phyloP scores from a whole-genome alignment of 2,888 invertebrate genomes.

The Yponomeuta sedellus region DNA sequence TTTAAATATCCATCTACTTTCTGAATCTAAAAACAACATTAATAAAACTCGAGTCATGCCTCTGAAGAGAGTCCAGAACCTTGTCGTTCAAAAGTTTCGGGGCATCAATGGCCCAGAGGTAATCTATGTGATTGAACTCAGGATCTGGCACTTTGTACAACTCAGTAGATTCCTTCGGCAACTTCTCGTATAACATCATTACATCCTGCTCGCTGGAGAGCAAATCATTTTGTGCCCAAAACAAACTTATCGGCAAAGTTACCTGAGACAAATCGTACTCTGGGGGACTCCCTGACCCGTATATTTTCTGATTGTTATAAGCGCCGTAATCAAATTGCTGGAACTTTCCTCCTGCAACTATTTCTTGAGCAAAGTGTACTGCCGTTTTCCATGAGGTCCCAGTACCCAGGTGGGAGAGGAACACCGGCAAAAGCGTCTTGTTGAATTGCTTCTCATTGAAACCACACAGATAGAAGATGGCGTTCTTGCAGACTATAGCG shows the following conservation, averaged over 20 bases:
- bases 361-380: conserved; percentile 81
- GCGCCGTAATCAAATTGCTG: conserved; percentile 82
- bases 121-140: conserved; percentile 85
- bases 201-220: conserved; percentile 81
- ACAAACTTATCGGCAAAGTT: conserved; percentile 77
- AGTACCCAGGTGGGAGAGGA: conserved; percentile 82
- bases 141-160: conserved; percentile 74
- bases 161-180: conserved; percentile 66
- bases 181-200: conserved; percentile 52
- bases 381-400: conserved; percentile 85
- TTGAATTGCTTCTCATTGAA: conserved; percentile 82
- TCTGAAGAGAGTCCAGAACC: conserved; percentile 39
- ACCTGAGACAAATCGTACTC: conserved; percentile 78
- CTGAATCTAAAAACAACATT: background rate
- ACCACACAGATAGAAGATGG: conserved; percentile 84
- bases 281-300: conserved; percentile 76
- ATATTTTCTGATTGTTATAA: conserved; percentile 70
- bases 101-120: conserved; percentile 80
- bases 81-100: conserved; percentile 74
- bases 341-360: conserved; percentile 71
- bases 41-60: background rate
- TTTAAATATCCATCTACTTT: background rate
- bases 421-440: conserved; percentile 80
- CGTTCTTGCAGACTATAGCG: conserved; percentile 80
- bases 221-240: conserved; percentile 83